Evolutionary conservation across 2,888 invertebrate species (phyloP).

Genomic region (Brenthis hecate): DNA sequence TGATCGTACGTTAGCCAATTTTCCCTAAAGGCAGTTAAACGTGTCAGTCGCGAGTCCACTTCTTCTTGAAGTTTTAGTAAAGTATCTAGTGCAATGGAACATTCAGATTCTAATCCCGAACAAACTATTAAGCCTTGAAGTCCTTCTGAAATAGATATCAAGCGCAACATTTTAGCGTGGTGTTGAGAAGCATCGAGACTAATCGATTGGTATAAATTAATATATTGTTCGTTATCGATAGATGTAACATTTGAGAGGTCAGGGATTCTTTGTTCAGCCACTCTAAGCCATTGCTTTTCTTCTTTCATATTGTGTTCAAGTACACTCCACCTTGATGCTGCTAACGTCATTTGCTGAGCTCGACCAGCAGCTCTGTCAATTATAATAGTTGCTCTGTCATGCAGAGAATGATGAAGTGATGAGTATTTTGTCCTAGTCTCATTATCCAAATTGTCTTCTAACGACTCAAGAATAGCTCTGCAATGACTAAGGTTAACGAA

Average conservation of each 20-base stretch:
- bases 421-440: slow-evolving; percentile 89
- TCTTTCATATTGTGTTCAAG: slow-evolving; percentile 92
- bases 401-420: slow-evolving; percentile 88
- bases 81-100: slow-evolving; percentile 87
- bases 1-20: slow-evolving; percentile 89
- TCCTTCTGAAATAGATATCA: slow-evolving; percentile 87
- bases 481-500: slow-evolving; percentile 94
- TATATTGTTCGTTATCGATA: slow-evolving; percentile 92
- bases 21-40: slow-evolving; percentile 88
- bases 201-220: slow-evolving; percentile 90
- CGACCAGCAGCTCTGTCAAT: slow-evolving; percentile 91
- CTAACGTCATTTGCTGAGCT: slow-evolving; percentile 91
- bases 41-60: slow-evolving; percentile 87
- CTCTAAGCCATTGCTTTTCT: slow-evolving; percentile 91
- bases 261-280: slow-evolving; percentile 92
- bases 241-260: slow-evolving; percentile 91
- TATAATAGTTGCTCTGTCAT: slow-evolving; percentile 88
- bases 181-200: slow-evolving; percentile 91
- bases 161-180: slow-evolving; percentile 88
- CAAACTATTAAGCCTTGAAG: slow-evolving; percentile 89
- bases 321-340: slow-evolving; percentile 92
- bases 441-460: slow-evolving; percentile 91
- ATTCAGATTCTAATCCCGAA: slow-evolving; percentile 88
- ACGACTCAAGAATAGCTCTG: slow-evolving; percentile 91
- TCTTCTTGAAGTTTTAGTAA: slow-evolving; percentile 89